These are phyloP conservation scores for Penaeus monodon DNA, from an alignment of 2,888 invertebrate genomes.

Conservation along the genomic window DNA sequence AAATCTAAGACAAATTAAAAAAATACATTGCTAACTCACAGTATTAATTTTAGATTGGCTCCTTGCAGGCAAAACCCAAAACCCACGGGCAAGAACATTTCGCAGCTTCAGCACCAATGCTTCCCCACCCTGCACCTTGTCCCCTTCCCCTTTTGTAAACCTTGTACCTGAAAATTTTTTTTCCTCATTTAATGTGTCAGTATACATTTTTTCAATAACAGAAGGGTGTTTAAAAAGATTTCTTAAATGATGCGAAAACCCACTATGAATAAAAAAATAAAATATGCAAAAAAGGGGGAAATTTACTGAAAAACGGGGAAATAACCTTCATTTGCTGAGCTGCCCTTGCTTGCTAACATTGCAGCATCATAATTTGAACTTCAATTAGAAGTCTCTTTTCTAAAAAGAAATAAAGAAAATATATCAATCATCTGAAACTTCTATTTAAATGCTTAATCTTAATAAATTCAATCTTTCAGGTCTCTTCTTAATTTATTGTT, in stretches of 20 bases:
- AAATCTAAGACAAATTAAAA: background rate
- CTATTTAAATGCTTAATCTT: no score
- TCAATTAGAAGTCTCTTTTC: constrained; percentile 42
- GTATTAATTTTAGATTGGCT: constrained; percentile 48
- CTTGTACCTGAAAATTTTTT: constrained; percentile 33
- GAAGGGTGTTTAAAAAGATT: background rate
- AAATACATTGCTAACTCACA: constrained; percentile 29
- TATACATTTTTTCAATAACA: background rate
- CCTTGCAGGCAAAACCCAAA: constrained; percentile 55
- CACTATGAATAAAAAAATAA: no score
- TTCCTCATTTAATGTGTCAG: background rate
- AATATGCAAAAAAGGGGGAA: no score
- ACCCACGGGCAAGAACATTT: constrained; percentile 35
- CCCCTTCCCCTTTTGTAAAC: constrained; percentile 28
- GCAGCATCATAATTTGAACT: constrained; percentile 49
- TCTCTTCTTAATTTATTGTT: no score
- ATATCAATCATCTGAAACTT: background rate
- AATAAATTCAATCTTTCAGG: no score
- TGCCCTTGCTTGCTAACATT: constrained; percentile 33
- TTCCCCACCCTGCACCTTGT: background rate
- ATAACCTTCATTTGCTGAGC: constrained; percentile 48
- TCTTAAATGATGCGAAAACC: background rate
- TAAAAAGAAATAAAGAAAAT: constrained; percentile 13
- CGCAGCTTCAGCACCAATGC: background rate
- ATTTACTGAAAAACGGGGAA: constrained; percentile 51